Evolutionary conservation across 2,797 vertebrate species (phyloP).

Genomic region (Tokudaia muenninki): DNA sequence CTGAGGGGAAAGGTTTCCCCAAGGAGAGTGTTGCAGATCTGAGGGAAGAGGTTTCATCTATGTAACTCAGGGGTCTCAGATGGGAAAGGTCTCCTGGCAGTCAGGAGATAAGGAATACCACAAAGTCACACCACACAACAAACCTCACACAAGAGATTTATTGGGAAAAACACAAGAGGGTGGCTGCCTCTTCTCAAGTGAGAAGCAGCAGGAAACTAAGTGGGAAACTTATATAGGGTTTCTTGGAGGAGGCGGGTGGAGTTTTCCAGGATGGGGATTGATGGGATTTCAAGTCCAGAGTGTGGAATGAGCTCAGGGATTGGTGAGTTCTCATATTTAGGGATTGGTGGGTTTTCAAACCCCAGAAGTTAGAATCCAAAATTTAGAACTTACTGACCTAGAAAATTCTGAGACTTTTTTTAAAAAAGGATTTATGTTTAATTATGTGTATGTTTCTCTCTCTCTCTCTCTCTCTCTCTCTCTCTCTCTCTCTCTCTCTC

Average conservation of each 20-base stretch:
- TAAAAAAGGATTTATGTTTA: neutral
- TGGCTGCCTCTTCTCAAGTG: neutral
- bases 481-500: too few species aligned
- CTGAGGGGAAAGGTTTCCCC: too few species aligned
- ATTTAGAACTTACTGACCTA: too few species aligned
- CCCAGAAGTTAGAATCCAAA: neutral
- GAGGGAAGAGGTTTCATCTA: neutral
- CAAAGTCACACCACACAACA: neutral
- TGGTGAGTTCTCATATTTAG: neutral
- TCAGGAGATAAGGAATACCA: neutral
- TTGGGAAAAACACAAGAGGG: neutral
- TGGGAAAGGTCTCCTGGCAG: neutral
- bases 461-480: too few species aligned
- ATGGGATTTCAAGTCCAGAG: neutral
- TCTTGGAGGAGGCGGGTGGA: neutral
- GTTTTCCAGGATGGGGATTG: neutral
- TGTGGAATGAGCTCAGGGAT: neutral
- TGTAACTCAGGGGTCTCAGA: neutral
- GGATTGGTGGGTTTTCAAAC: neutral
- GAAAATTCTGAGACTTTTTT: too few species aligned
- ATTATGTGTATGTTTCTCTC: neutral
- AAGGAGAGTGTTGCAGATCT: neutral
- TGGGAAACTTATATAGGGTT: neutral
- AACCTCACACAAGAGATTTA: neutral
- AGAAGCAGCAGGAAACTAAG: neutral